These are phyloP conservation scores for Ashinkailepas kermadecensis DNA, from an alignment of 2,888 invertebrate species.

Conservation along the genomic window DNA sequence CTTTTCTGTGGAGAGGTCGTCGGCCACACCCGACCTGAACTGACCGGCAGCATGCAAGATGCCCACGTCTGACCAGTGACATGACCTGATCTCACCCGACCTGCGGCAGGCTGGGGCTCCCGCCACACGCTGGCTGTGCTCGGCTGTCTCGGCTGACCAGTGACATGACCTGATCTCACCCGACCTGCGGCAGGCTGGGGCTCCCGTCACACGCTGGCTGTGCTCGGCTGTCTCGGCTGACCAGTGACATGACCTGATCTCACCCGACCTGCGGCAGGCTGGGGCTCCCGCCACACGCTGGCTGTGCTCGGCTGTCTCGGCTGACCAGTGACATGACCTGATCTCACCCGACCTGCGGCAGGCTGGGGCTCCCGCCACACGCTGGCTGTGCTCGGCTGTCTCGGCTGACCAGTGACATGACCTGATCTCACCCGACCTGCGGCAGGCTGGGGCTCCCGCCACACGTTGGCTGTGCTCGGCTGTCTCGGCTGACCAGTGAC, in stretches of 20 bases:
- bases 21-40: no score
- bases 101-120: slow-evolving; percentile 27
- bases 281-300: slow-evolving; percentile 31
- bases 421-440: not conserved
- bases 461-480: slow-evolving; percentile 31
- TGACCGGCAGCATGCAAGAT: no score
- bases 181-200: slow-evolving; percentile 27
- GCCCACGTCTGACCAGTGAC: not conserved
- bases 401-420: slow-evolving; percentile 29
- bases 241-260: slow-evolving; percentile 4
- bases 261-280: slow-evolving; percentile 13
- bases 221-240: slow-evolving; percentile 31
- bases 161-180: not conserved
- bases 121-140: slow-evolving; percentile 31
- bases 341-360: not conserved
- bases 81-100: not conserved
- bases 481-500: slow-evolving; percentile 30
- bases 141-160: slow-evolving; percentile 31
- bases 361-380: slow-evolving; percentile 31
- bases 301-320: slow-evolving; percentile 31
- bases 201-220: slow-evolving; percentile 29
- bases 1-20: no score
- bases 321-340: slow-evolving; percentile 21
- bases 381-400: slow-evolving; percentile 30
- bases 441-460: slow-evolving; percentile 29